Conservation (phyloP, 2,113 vertebrate species). For the Thamnaconus septentrionalis region DNA sequence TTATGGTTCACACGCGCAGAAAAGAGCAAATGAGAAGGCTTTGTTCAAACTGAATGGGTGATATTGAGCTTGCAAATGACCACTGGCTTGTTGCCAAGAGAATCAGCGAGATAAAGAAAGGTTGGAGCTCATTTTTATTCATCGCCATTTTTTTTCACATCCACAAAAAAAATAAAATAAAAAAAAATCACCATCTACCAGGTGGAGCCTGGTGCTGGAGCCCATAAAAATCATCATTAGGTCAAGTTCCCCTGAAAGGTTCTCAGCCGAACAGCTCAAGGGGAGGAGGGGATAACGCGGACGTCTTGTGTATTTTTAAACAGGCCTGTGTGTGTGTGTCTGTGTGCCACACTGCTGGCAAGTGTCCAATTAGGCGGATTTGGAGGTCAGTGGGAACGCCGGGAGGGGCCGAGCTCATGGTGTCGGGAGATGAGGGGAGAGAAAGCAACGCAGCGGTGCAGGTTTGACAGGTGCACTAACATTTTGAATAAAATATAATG, state of each 20-base stretch:
- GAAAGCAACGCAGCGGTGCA: slow-evolving; percentile 5
- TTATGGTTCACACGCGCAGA: no score
- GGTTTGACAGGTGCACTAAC: slow-evolving; percentile 13
- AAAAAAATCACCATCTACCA: not conserved
- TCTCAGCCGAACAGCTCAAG: not conserved
- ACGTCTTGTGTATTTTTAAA: slow-evolving; percentile 33
- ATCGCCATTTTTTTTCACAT: not conserved
- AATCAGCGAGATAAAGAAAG: no score
- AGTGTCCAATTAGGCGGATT: slow-evolving; percentile 53
- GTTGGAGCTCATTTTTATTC: not conserved
- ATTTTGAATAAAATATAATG: no score
- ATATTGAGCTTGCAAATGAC: no score
- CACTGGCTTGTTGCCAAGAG: no score
- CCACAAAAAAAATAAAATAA: not conserved
- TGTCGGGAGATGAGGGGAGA: slow-evolving; percentile 9
- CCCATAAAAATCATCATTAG: slow-evolving; percentile 39
- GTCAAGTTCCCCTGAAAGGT: not conserved
- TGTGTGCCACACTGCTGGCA: slow-evolving; percentile 17
- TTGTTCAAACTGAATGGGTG: no score
- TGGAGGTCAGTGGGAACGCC: slow-evolving; percentile 45
- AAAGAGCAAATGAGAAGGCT: no score
- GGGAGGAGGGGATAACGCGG: not conserved
- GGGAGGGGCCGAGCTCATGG: slow-evolving; percentile 31
- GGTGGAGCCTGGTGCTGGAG: slow-evolving; percentile 13
- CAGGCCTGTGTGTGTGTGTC: not conserved